Evolutionary conservation across 2,797 vertebrate species (phyloP).

Genomic region (Florisuga fusca): DNA sequence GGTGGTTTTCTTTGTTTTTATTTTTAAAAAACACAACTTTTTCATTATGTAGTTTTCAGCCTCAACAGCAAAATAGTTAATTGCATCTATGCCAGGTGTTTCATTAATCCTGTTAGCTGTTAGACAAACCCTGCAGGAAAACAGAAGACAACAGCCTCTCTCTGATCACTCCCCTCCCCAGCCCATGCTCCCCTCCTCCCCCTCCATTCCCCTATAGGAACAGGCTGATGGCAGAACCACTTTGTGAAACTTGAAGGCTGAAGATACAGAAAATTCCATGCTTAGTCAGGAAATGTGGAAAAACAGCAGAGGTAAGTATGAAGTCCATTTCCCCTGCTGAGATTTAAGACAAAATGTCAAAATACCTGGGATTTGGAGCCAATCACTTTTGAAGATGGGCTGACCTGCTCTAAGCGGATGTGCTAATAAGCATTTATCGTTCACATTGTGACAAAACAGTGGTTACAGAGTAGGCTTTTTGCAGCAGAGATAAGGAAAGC

Average conservation of each 20-base stretch:
- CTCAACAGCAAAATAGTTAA: constrained; percentile 74
- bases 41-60: constrained; percentile 64
- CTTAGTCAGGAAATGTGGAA: constrained; percentile 19
- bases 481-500: not conserved
- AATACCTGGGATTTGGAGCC: not conserved
- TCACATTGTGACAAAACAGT: not conserved
- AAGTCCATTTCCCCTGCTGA: not conserved
- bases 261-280: not conserved
- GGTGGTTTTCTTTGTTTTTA: too few relatives aligned
- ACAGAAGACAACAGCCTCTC: constrained; percentile 50
- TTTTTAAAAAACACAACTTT: too few relatives aligned
- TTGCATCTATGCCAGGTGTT: constrained; percentile 74
- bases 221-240: constrained; percentile 16
- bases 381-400: not conserved
- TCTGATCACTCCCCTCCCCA: not conserved
- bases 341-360: not conserved
- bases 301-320: not conserved
- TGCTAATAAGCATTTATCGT: not conserved
- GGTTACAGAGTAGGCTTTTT: not conserved
- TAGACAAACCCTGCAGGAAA: constrained; percentile 67
- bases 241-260: not conserved
- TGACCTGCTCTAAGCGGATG: not conserved
- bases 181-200: not conserved
- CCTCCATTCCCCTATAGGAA: constrained; percentile 6
- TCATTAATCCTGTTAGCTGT: constrained; percentile 75